Evolutionary conservation across 1,140 invertebrate genomes (phyloP), one percentile per base, ranked within the genome.

Genomic region (Drosophila malerkotliana): DNA sequence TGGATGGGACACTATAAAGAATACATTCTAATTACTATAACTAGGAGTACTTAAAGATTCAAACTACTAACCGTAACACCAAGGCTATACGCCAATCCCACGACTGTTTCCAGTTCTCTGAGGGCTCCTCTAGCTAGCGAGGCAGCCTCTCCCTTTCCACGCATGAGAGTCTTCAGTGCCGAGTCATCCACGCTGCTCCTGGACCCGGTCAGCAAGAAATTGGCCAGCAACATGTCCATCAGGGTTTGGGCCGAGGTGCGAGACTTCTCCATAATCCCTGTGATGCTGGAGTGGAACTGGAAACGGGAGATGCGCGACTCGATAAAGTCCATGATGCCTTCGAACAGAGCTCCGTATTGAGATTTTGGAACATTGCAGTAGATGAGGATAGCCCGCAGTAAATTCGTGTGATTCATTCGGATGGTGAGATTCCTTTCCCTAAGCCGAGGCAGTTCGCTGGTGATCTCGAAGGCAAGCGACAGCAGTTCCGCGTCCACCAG

Each of bases 401-500:
- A 88, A 9, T 94, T 94, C 0, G 95, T 95, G 89, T 99, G 98
- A 91, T 98, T 98, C 14, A 99, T 90, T 51, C 95, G 94, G 60
- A 98, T 94, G 12, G 94, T 93, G 57, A 96, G 95, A 91, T 95
- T 95, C 45, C 94, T 93, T 39, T 95, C 94, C 48, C 94, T 92
- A 2, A 96, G 87, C 18, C 93, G 92, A 0, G 95, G 94, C 74
- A 98, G 93, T 82, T 96, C 94, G 57, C 94, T 94, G 37, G 96
- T 93, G 9, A 98, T 94, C 92, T 98, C 96, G 92, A 94, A 94
- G 0, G 95, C 94, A 24, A 97, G 93, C 8, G 94, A 94, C n/a
- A 98, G 92, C 0, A 98, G 90, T 91, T 99, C 98, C 2, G 96
- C 97, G 92, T 98, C 98, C 12, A 96, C 94, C 90, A 98, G 93